Evolutionary conservation across 2,113 vertebrate genomes (phyloP), one percentile per base, ranked within the genome.

Genomic region (Elephas maximus): DNA sequence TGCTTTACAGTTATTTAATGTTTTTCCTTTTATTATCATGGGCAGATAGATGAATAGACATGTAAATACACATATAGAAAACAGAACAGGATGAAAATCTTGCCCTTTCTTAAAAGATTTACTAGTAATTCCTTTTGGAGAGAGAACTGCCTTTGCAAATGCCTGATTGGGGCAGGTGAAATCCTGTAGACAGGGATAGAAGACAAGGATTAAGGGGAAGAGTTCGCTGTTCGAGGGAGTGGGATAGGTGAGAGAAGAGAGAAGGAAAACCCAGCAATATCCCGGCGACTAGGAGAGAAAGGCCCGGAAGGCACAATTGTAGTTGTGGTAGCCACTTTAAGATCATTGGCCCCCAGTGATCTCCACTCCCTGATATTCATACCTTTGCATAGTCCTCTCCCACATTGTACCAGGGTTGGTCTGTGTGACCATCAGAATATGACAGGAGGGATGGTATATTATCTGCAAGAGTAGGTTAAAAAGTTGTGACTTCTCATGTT

Each of bases 1-100:
- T 33, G 33, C 7, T 93, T 95, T 88, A n/a, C 18, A 28, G 17
- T 60, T 95, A 86, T 94, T 92, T 69, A 94, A 95, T 88, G 62
- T 23, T 45, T 95, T 86, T 30, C 23, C 30, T 89, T 93, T 82
- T 89, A 81, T 78, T 86, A 69, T 78, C 28, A 91, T 60, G n/a
- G 67, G 9, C 89, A 73, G 63, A 89, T 87, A 76, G 44, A 69
- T 77, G 94, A 74, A 84, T 21, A 92, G 45, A 48, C 33, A 63
- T 5, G 45, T 48, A 81, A 77, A 83, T n/a, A 74, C 1, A 33
- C 33, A 82, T 57, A 62, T 48, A 71, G 71, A 84, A 41, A 57
- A 51, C 17, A 51, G 65, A 77, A 78, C 2, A 89, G n/a, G 21
- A 81, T 17, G 44, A 21, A 84, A 95, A 62, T 21, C 6, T 73